Evolutionary conservation across 2,888 invertebrate species (phyloP), one percentile per base, ranked within the genome.

Genomic region (Caenorhabditis auriculariae): DNA sequence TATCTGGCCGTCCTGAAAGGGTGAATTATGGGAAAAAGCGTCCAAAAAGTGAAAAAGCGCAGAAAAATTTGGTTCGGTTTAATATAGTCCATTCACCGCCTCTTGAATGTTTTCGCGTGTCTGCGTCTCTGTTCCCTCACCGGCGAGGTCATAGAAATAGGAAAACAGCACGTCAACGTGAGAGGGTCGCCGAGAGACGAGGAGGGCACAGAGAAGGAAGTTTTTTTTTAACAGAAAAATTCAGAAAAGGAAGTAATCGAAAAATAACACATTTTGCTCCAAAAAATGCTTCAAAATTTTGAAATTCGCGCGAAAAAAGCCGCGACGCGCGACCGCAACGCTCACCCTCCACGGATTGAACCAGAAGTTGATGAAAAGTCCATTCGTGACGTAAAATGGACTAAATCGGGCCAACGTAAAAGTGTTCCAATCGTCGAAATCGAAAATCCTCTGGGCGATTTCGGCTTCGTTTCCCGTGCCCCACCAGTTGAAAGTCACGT

Each of bases 401-500:
- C 89, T 87, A 82, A 89, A 98, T 15, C 89, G 87, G 0, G 94
- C 95, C 49, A 94, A 88, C 0, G 94, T 94, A 82, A 92, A 93
- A 83, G 93, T 91, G 82, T 98, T 98, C 96, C 98, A 98, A 82
- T 96, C 95, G 82, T 98, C 94, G 35, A 69, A 60, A 49, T 79
- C 78, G 47, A 79, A 79, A 21, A 79, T 64, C 80, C 88, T 87
- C 48, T 87, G 86, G 56, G 88, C 88, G 51, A 98, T 96, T 53
- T 87, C 86, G 4, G 84, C 84, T 17, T 76, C 76, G 56, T 76
- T 78, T 49, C 90, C 88, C 3, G 89, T 89, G 12, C 95, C 96
- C 96, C 96, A 99, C 91, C 92, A 99, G 82, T 98, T 99, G 82
- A 91, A 90, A 9, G 87, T 87, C 0, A 91, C 93, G 81, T 95